phyloP scores from a whole-genome alignment of 2,797 vertebrate species.

The Hypotaenidia philippensis region DNA sequence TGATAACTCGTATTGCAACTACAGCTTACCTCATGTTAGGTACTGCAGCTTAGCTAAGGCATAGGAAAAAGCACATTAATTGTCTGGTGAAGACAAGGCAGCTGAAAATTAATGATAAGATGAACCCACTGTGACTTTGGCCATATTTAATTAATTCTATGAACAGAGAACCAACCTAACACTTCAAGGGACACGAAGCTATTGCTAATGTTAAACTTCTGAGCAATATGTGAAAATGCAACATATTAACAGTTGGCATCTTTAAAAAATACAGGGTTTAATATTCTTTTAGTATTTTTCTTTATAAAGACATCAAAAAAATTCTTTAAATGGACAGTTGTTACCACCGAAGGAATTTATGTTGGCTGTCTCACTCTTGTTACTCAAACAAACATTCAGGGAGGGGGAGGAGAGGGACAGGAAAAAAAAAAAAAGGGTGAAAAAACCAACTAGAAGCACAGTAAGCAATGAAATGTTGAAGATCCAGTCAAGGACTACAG shows the following conservation, averaged over 20 bases:
- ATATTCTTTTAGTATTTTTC: background rate
- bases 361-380: background rate
- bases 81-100: background rate
- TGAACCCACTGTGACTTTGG: background rate
- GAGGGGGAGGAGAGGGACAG: background rate
- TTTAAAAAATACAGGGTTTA: accelerated
- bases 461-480: background rate
- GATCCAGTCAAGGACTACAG: background rate
- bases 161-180: background rate
- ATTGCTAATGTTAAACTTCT: background rate
- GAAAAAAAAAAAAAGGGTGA: background rate
- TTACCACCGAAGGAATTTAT: background rate
- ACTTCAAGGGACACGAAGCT: background rate
- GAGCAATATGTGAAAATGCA: background rate
- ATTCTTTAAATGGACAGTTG: background rate
- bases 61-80: background rate
- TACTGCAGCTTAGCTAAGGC: background rate
- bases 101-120: background rate
- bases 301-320: background rate
- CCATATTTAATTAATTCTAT: background rate
- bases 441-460: background rate
- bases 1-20: background rate
- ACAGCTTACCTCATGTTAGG: background rate
- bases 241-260: background rate
- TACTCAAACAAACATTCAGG: background rate